Conservation (phyloP, 2,113 vertebrate genomes). For the Oreochromis aureus region DNA sequence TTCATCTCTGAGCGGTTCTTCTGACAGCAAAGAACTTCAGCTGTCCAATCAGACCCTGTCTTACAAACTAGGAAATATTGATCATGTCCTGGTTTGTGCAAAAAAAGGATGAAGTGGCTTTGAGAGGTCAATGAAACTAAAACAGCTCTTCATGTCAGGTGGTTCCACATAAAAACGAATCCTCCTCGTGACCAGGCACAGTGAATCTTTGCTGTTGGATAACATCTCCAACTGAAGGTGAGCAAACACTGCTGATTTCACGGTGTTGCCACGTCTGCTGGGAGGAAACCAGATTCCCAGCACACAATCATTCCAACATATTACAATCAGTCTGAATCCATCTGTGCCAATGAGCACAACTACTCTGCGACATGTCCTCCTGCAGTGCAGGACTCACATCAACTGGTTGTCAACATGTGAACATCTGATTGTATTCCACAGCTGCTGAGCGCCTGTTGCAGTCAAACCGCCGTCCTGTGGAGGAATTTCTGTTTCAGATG, state of each 20-base stretch:
- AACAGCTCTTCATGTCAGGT: background rate
- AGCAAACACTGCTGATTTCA: background rate
- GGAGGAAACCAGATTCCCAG: background rate
- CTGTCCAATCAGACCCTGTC: background rate
- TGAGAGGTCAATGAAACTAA: background rate
- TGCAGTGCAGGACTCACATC: background rate
- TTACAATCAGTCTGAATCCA: fast-evolving
- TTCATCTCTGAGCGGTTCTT: fast-evolving
- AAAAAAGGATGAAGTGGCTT: background rate
- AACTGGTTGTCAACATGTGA: background rate
- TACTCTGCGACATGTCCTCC: fast-evolving
- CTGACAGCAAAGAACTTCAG: background rate
- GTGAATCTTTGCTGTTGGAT: background rate
- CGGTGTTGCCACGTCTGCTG: background rate
- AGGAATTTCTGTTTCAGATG: background rate
- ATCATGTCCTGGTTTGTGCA: background rate
- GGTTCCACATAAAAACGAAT: background rate
- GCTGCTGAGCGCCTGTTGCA: background rate
- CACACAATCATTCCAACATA: background rate
- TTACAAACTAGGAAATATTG: background rate
- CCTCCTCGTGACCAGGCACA: fast-evolving
- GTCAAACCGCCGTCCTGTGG: background rate
- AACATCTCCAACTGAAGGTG: background rate
- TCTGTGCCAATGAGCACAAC: background rate
- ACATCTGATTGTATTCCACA: background rate